Base-by-base conservation (phyloP, 2,797 vertebrate genomes). In the Hypotaenidia philippensis region DNA sequence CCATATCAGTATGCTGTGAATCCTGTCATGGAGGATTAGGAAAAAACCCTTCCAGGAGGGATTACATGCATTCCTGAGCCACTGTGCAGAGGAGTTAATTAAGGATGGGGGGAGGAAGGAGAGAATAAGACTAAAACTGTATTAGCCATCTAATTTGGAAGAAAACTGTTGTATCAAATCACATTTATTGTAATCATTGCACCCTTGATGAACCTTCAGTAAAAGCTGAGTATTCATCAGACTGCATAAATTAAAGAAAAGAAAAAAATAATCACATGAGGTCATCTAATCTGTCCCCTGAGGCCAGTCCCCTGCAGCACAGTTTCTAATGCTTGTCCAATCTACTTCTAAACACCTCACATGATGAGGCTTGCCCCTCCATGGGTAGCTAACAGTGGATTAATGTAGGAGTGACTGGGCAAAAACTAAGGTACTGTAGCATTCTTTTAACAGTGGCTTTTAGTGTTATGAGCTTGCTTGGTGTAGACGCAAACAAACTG, bases 101-200 rank as follows among this genome's bases (percentile, higher is more conserved):
- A 92, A 81, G 36, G 50, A 15, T 60, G 56, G 81, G 79, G 53
- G 61, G 15, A 74, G 69, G 31, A 93, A 91, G 45, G 72, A 2
- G 1, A 55, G 66, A 92, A 83, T 21, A 79, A 96, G 81, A 60
- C 66, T 66, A 91, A 85, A 47, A 72, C 44, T 78, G 74, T 84
- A 90, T 95, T 94, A 94, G 82, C 94, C 45, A 56, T 77, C 87
- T 94, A 96, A 93, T 93, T 91, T 94, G 87, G 85, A 88, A 85
- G 87, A 89, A 93, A 96, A 89, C 87, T 93, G 93, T 95, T 96
- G 52, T 77, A 75, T 92, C 85, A 80, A 88, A 94, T 96, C 53
- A 87, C 55, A 40, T 81, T 94, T 95, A 95, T 83, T 86, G 74
- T 63, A 63, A 38, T 96, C 78, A 91, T 83, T 92, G 79, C 70